Evolutionary conservation across 2,113 vertebrate species (phyloP), one percentile per base, ranked within the genome.

Genomic region (Corythaeola cristata): DNA sequence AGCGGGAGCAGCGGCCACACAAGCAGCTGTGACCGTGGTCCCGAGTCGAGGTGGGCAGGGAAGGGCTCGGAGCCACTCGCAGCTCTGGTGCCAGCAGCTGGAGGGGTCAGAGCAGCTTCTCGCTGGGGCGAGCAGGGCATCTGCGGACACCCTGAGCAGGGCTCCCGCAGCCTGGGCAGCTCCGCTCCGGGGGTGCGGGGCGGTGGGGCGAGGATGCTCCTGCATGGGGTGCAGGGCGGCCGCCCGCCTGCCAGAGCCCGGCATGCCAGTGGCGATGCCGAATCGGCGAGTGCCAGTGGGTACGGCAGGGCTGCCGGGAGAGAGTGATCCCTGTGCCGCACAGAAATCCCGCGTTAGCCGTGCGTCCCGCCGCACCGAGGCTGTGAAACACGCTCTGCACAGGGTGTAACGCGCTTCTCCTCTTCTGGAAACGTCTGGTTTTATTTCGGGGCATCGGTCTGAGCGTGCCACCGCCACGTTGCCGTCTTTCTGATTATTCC

Each of bases 51-150:
- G 62, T 2, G n/a, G n/a, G 3, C 28, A 12, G 33, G 69, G 22
- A 9, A 39, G 39, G 20, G 49, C 44, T 77, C 7, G 3, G 33
- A 33, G 44, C 62, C 15, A n/a, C 7, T 27, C 9, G 17, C 53
- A 52, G 45, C 63, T 35, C 32, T 2, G 5, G 47, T 45, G 11
- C 49, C 2, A 2, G 22, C 15, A 74, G 22, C 39, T 23, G 56
- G 74, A 35, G 41, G 24, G 39, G 13, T 26, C 59, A 28, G 55
- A 59, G 30, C 52, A 30, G 44, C 23, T 75, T n/a, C 73, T 26
- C 3, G 3, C 39, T 19, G 49, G 56, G 49, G n/a, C 1, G 24
- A 26, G 44, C 3, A 2, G 28, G 52, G 12, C 2, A 2, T 41
- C 53, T 26, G 0, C 8, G 44, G 85, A 4, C 47, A 32, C 20